Conservation (phyloP, 2,888 invertebrate genomes). For the Microplitis deprimator region DNA sequence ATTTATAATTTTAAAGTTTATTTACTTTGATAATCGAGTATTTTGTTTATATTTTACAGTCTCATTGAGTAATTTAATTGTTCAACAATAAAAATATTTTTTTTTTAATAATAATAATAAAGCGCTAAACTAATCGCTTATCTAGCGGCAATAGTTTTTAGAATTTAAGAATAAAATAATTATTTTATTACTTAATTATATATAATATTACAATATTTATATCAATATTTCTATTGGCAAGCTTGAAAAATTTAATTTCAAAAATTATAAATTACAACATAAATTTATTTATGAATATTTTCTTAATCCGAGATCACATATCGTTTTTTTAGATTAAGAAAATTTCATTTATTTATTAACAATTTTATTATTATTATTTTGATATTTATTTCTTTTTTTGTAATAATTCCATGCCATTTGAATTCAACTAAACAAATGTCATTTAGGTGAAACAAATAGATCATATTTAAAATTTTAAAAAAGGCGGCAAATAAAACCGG, state of each 20-base stretch:
- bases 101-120: conserved; percentile 1
- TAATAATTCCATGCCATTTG: conserved; percentile 58
- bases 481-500: not conserved
- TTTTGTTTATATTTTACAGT: conserved; percentile 25
- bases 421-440: conserved; percentile 68
- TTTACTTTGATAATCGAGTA: conserved; percentile 5
- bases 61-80: conserved; percentile 30
- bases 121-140: not conserved
- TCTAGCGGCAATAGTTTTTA: not conserved
- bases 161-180: conserved; percentile 19
- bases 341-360: conserved; percentile 55
- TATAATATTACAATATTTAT: conserved; percentile 39
- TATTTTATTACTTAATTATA: conserved; percentile 19
- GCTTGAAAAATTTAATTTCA: conserved; percentile 50
- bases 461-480: not conserved
- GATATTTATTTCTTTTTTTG: conserved; percentile 15
- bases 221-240: conserved; percentile 59
- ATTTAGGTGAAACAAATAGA: conserved; percentile 71
- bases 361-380: conserved; percentile 40
- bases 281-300: conserved; percentile 55
- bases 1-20: conserved; percentile 10
- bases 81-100: conserved; percentile 34
- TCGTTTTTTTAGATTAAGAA: conserved; percentile 57
- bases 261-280: conserved; percentile 17
- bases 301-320: conserved; percentile 56